A percentile compares a stretch with the other conserved stretches of the same genome.
Conservation (phyloP, 2,797 vertebrate species). For the Phyllotis vaccarum region DNA sequence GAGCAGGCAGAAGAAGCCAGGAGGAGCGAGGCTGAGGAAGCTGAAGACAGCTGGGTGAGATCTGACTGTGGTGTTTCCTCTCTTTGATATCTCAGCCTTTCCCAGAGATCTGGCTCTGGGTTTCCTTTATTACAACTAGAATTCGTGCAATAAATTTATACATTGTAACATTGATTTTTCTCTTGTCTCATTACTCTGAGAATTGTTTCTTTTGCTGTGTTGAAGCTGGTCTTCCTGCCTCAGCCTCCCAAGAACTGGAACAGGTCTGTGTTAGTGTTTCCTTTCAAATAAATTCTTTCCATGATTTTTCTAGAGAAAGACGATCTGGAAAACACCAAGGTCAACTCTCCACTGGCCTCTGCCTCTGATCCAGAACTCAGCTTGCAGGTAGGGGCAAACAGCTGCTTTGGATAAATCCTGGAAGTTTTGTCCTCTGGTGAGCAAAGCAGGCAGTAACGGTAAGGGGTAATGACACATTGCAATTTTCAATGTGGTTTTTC, state of each 20-base stretch:
- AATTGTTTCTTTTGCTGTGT: neutral
- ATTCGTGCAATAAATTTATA: no score
- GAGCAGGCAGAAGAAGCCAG: no score
- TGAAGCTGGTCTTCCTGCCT: neutral
- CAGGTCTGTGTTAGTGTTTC: neutral
- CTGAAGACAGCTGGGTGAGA: no score
- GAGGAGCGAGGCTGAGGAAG: no score
- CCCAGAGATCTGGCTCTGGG: no score
- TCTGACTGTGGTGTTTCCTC: no score
- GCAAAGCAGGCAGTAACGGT: neutral
- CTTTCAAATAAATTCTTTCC: conserved; percentile 62
- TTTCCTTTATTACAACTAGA: no score
- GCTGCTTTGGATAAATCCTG: conserved; percentile 6
- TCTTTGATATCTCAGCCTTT: no score
- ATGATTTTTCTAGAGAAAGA: conserved; percentile 85
- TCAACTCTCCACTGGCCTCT: conserved; percentile 55
- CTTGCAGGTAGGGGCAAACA: conserved; percentile 84
- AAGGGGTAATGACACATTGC: neutral
- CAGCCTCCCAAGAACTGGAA: neutral
- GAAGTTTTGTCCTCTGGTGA: conserved; percentile 9
- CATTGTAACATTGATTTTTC: neutral
- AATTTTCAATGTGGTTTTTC: conserved; percentile 24
- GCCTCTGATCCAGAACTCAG: conserved; percentile 73
- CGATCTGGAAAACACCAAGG: conserved; percentile 76
- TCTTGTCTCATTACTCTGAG: neutral